Base-by-base conservation (phyloP, 2,797 vertebrate genomes). In the Xiphophorus birchmanni region DNA sequence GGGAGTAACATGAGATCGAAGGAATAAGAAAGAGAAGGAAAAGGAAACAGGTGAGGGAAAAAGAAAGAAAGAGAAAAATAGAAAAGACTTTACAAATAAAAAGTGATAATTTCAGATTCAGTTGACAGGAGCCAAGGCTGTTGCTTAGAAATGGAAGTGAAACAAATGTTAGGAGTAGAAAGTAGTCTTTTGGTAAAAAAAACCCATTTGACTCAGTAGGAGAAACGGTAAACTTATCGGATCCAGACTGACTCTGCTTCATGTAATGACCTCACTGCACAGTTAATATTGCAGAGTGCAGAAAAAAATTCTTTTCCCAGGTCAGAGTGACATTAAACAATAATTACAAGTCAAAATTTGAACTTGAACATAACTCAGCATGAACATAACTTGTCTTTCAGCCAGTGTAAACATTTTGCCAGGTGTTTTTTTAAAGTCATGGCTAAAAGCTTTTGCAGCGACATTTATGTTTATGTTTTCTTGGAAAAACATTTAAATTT, bases 311-410 rank as follows among this genome's bases (percentile, higher is more conserved):
- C 5, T 47, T 10, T 35, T 35, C 42, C 23, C 56, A 63, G 56
- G 75, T 76, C 75, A 65, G 26, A 17, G 1, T 63, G 75, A 76
- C 75, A 47, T 76, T 35, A 72, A 45, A 47, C 69, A 72, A 45
- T 29, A 29, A n/a, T 45, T 29, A 72, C 42, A 72, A 45, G 42
- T n/a, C 11, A 72, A 45, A 40, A 47, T 17, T 4, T 72, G 26
- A 45, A 72, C 42, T 17, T 63, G 50, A 54, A 54, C 50, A 23
- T 54, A 54, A 54, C 23, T 54, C 50, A 32, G 23, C 6, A 63
- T 35, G 42, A n/a, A 29, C 12, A 45, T 29, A 45, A 45, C 12
- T 45, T 72, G 18, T 67, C 5, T 45, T 71, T 71, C 40, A 71
- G 69, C 5, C 9, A 26, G 37, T 26, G 23, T 21, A 26, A 11